Percentiles rank a stretch among this genome's conserved stretches.
phyloP scores from a whole-genome alignment of 2,888 invertebrate genomes.

The Apoda limacodes region DNA sequence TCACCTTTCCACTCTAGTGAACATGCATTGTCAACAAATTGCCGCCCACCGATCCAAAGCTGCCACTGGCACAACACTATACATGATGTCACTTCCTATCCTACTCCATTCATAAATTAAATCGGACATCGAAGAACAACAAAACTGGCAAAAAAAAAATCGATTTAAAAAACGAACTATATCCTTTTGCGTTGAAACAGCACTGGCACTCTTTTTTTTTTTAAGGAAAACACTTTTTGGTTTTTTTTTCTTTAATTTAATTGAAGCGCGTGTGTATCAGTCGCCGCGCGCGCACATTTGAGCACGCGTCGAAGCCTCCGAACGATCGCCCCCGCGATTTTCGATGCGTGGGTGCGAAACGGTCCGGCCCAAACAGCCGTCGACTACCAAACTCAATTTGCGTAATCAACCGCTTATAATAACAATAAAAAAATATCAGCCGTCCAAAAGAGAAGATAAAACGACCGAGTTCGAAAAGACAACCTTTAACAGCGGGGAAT shows the following conservation, averaged over 20 bases:
- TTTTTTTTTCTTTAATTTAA: slow-evolving; percentile 25
- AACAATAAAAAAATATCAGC: slow-evolving; percentile 18
- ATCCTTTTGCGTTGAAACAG: too few species aligned
- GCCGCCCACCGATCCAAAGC: slow-evolving; percentile 39
- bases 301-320: slow-evolving; percentile 59
- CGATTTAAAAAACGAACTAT: too few species aligned
- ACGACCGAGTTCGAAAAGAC: slow-evolving; percentile 24
- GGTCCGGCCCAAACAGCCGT: slow-evolving; percentile 29
- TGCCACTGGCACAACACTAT: slow-evolving; percentile 57
- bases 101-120: slow-evolving; percentile 60
- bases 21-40: slow-evolving; percentile 58
- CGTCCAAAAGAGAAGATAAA: neutral
- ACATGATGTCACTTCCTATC: slow-evolving; percentile 64
- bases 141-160: too few species aligned
- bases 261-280: slow-evolving; percentile 50
- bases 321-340: slow-evolving; percentile 57
- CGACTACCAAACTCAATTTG: slow-evolving; percentile 58
- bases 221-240: slow-evolving; percentile 30
- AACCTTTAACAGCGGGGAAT: slow-evolving; percentile 56
- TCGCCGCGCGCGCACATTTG: slow-evolving; percentile 58
- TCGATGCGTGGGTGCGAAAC: slow-evolving; percentile 54
- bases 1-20: slow-evolving; percentile 64
- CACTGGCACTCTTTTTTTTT: slow-evolving; percentile 18
- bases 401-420: slow-evolving; percentile 56
- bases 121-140: slow-evolving; percentile 34